Conservation (phyloP, 2,888 invertebrate genomes). For the Euplagia quadripunctaria region DNA sequence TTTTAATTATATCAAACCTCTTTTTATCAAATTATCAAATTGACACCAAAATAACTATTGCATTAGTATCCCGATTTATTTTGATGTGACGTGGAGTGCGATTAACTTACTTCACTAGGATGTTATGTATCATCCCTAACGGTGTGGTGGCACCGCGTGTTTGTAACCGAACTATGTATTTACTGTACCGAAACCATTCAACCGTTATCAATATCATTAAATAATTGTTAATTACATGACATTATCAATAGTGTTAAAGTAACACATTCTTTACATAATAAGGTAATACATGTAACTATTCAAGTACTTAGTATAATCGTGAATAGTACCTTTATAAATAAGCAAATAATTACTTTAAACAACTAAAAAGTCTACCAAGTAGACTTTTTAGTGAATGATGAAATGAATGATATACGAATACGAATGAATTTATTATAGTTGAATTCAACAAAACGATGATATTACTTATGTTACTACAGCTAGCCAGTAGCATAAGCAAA, state of each 20-base stretch:
- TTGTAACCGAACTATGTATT: too few species aligned
- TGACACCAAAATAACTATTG: neutral
- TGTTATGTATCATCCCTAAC: neutral
- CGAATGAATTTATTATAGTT: neutral
- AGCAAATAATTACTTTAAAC: neutral
- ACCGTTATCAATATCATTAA: neutral
- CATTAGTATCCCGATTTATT: too few species aligned
- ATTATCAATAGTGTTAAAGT: neutral
- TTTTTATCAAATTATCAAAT: neutral
- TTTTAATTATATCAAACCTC: neutral
- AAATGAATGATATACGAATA: too few species aligned
- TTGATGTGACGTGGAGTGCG: neutral
- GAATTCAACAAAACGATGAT: neutral
- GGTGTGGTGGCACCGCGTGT: too few species aligned
- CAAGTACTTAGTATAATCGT: neutral
- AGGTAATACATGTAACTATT: neutral
- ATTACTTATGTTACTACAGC: too few species aligned
- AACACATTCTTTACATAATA: neutral
- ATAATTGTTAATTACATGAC: neutral
- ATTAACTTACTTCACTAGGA: neutral
- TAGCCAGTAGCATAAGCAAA: too few species aligned
- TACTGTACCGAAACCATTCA: neutral
- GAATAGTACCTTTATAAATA: neutral
- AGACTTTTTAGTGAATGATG: too few species aligned
- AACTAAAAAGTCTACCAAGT: neutral